Evolutionary conservation across 2,888 invertebrate genomes (phyloP).

Genomic region (Drosophila infuscata): DNA sequence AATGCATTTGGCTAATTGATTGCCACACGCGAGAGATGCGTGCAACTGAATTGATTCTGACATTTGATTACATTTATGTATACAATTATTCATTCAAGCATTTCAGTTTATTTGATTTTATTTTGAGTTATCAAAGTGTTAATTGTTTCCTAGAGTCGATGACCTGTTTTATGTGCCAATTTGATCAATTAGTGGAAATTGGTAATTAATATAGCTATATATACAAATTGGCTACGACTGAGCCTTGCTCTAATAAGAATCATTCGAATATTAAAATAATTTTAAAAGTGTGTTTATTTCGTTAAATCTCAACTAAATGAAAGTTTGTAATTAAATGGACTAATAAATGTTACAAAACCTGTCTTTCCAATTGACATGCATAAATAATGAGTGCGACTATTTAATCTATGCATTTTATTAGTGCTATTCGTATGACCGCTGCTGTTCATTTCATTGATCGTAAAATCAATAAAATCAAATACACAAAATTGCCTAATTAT

Average conservation of each 20-base stretch:
- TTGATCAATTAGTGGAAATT: neutral
- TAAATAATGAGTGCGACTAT: neutral
- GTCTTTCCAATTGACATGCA: neutral
- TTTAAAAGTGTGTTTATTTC: neutral
- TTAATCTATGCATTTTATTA: neutral
- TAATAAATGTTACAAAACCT: neutral
- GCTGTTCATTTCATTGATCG: neutral
- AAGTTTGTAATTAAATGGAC: too few relatives aligned
- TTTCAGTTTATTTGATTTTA: neutral
- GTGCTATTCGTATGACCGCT: neutral
- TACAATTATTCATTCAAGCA: neutral
- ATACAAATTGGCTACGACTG: neutral
- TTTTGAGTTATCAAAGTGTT: neutral
- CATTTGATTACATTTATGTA: slow-evolving; percentile 13
- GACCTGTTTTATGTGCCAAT: neutral
- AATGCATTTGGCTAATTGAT: slow-evolving; percentile 41
- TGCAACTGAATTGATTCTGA: neutral
- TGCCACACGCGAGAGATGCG: slow-evolving; percentile 14
- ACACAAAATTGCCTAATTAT: neutral
- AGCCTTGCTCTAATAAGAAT: neutral
- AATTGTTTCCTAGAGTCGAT: neutral
- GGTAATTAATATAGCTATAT: neutral
- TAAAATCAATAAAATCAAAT: neutral
- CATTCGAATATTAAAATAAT: neutral
- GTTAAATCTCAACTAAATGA: too few relatives aligned